phyloP scores from a whole-genome alignment of 2,113 vertebrate genomes.

The Charadrius vociferus region DNA sequence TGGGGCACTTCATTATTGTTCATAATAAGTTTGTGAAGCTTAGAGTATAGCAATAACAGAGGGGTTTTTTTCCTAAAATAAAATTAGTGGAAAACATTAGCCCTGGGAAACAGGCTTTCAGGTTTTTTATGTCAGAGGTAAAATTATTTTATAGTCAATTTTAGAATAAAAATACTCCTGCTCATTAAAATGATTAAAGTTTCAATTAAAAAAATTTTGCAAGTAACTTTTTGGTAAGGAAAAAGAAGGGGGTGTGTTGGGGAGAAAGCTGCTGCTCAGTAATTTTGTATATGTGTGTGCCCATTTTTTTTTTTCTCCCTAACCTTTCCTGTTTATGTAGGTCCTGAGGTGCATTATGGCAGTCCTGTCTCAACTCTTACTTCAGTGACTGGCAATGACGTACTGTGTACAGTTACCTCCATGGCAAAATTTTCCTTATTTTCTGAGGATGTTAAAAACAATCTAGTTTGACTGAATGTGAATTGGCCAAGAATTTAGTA shows the following conservation, averaged over 20 bases:
- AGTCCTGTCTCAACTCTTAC: neutral
- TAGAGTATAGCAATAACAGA: neutral
- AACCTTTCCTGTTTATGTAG: neutral
- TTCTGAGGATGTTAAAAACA: neutral
- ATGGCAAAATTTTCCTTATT: neutral
- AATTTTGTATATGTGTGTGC: neutral
- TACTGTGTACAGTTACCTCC: neutral
- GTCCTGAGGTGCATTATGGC: neutral
- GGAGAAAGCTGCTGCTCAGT: neutral
- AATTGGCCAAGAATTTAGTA: neutral
- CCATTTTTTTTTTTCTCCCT: neutral
- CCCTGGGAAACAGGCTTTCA: too few species aligned
- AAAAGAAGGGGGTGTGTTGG: neutral
- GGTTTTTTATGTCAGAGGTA: neutral
- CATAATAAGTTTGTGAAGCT: neutral
- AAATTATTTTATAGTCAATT: neutral
- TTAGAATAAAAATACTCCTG: neutral
- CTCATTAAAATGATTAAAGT: neutral
- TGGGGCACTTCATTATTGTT: neutral
- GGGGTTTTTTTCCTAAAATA: accelerated
- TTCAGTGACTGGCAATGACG: neutral
- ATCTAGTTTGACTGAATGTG: neutral
- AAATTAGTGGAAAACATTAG: neutral
- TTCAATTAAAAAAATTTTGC: neutral
- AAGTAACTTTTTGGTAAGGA: neutral